A percentile compares a stretch with the other conserved stretches of the same genome.
Evolutionary conservation across 1,140 invertebrate species (phyloP).

Genomic region (Bombus impatiens): DNA sequence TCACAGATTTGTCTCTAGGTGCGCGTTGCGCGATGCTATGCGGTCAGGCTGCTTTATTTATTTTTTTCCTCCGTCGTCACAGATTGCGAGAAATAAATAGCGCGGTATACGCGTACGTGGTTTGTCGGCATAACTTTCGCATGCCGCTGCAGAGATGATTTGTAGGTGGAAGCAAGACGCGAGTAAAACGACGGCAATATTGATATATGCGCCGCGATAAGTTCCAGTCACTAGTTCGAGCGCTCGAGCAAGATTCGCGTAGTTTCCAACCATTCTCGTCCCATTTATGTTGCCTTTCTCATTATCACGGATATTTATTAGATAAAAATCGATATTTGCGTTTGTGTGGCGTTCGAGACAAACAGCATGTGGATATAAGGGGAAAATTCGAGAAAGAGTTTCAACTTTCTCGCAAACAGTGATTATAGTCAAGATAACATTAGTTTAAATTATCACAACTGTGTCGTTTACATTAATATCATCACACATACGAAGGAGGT

Average conservation of each 20-base stretch:
- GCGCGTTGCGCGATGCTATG: conserved; percentile 33
- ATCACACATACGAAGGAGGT: neutral
- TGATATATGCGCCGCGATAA: conserved; percentile 45
- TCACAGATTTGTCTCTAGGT: conserved; percentile 60
- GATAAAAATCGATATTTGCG: neutral
- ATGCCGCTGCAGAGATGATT: conserved; percentile 52
- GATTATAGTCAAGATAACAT: neutral
- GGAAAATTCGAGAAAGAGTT: neutral
- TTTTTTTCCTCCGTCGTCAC: conserved; percentile 30
- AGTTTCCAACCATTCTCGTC: neutral
- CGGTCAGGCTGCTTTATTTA: conserved; percentile 30
- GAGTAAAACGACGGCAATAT: conserved; percentile 56
- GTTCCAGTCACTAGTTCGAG: conserved; percentile 1
- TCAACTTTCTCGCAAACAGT: neutral
- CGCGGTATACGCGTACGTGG: conserved; percentile 42
- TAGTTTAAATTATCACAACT: neutral
- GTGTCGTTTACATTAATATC: neutral
- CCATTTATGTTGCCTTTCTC: neutral
- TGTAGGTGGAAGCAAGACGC: conserved; percentile 55
- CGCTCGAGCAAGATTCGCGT: neutral
- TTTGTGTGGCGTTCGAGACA: neutral
- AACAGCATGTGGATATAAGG: neutral
- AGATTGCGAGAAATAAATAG: conserved; percentile 68
- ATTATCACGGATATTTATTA: neutral
- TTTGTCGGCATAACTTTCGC: conserved; percentile 59